phyloP scores from a whole-genome alignment of 2,797 vertebrate species.

The Spondyliosoma cantharus region DNA sequence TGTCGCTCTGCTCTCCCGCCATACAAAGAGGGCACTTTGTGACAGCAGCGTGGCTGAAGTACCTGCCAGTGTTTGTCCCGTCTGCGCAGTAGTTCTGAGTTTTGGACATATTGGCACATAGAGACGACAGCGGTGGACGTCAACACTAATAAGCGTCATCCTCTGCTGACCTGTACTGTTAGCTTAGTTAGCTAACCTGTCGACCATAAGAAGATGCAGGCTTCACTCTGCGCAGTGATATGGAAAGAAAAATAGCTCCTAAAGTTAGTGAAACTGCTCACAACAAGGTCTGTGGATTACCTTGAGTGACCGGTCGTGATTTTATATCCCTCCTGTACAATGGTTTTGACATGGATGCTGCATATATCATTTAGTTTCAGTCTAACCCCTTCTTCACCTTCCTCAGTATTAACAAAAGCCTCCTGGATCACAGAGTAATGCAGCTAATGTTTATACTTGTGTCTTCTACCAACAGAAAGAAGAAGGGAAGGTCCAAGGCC shows the following conservation, averaged over 20 bases:
- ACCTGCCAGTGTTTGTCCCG: neutral
- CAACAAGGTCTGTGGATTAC: no score
- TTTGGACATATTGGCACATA: no score
- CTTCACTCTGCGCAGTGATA: no score
- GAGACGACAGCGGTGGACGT: no score
- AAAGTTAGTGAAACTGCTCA: no score
- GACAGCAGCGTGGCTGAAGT: neutral
- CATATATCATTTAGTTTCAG: neutral
- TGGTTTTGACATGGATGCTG: neutral
- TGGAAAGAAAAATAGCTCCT: no score
- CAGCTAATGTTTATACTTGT: neutral
- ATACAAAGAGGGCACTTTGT: neutral
- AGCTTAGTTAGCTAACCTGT: no score
- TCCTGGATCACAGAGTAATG: neutral
- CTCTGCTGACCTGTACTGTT: no score
- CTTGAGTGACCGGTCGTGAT: no score
- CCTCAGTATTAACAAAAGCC: neutral
- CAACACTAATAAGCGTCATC: no score
- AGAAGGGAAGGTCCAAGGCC: slow-evolving; percentile 97
- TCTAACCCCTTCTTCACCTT: neutral
- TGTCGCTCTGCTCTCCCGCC: slow-evolving; percentile 39
- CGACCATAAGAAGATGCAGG: no score
- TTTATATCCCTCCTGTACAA: neutral
- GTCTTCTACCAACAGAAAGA: slow-evolving; percentile 88
- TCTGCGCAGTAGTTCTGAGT: neutral